Percentiles rank a stretch among this genome's conserved stretches.
Conservation (phyloP, 2,888 invertebrate genomes). For the Anarsia innoxiella region DNA sequence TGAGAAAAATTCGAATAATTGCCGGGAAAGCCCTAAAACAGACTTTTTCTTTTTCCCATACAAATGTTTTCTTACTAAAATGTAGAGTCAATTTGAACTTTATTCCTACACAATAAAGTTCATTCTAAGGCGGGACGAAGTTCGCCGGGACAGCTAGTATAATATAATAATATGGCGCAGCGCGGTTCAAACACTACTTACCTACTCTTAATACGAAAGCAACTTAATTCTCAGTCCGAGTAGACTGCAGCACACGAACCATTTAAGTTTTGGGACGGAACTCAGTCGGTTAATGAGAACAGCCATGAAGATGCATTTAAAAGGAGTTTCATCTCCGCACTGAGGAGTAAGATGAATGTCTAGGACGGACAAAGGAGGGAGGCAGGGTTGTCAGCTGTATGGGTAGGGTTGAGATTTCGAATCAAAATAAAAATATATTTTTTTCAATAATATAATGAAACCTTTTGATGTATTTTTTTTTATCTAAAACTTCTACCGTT, state of each 20-base stretch:
- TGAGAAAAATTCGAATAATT: too few species aligned
- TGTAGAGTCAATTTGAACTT: too few species aligned
- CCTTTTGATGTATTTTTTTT: background rate
- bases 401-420: too few species aligned
- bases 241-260: conserved; percentile 1
- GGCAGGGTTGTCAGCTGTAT: conserved; percentile 7
- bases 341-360: conserved; percentile 21
- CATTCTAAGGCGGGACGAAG: too few species aligned
- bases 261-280: conserved; percentile 11
- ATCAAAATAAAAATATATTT: too few species aligned
- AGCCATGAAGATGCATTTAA: conserved; percentile 20
- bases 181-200: background rate
- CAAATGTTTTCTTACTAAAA: too few species aligned
- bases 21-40: too few species aligned
- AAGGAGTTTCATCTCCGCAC: conserved; percentile 20
- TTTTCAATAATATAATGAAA: too few species aligned
- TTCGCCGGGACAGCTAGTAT: too few species aligned
- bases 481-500: background rate
- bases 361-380: conserved; percentile 18
- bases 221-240: background rate
- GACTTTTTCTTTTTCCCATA: too few species aligned
- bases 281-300: conserved; percentile 17
- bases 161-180: too few species aligned
- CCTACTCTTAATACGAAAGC: background rate
- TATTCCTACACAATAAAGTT: too few species aligned